Evolutionary conservation across 2,888 invertebrate genomes (phyloP), one percentile per base, ranked within the genome.

Genomic region (Nineta flava): DNA sequence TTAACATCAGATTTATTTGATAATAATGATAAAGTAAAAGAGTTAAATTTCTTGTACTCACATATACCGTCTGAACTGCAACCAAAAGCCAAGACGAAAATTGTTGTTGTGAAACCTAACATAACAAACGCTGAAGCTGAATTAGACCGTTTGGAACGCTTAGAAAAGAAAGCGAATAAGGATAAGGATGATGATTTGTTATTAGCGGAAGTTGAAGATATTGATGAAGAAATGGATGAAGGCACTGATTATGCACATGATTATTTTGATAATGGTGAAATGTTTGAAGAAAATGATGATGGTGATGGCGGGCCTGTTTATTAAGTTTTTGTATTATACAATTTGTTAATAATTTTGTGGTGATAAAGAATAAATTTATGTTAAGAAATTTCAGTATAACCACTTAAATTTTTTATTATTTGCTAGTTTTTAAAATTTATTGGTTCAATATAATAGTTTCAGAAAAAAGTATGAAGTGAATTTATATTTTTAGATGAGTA

Each of bases 181-280:
- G 67, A 68, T 1, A 67, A 71, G 1, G 74, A 73, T 42, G 72
- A 73, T 35, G 72, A 73, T 3, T 58, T 61, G 3, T 79, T 79
- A 44, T 75, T 72, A 42, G 75, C 76, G 51, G 78, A 80, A 52
- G 73, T 75, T 47, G 81, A 81, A 46, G 83, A 84, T 57, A 63
- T 71, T 9, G 87, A 88, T 58, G 83, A 87, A 61, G 88, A 90
- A 65, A 81, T 87, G 75, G 90, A 90, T 61, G 87, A 87, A 60
- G 90, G 88, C 16, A 90, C 87, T 17, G 88, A 90, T 64, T 90
- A 90, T 61, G 84, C 82, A 0, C 85, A 87, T 58, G 87, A 83
- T 61, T 88, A 87, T 63, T 90, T 90, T 65, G 88, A 90, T 62
- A 87, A 88, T 64, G 90, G 88, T 1, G 90, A 90, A 66, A 80